Evolutionary conservation across 2,797 vertebrate species (phyloP).

Genomic region (Octomys mimax): DNA sequence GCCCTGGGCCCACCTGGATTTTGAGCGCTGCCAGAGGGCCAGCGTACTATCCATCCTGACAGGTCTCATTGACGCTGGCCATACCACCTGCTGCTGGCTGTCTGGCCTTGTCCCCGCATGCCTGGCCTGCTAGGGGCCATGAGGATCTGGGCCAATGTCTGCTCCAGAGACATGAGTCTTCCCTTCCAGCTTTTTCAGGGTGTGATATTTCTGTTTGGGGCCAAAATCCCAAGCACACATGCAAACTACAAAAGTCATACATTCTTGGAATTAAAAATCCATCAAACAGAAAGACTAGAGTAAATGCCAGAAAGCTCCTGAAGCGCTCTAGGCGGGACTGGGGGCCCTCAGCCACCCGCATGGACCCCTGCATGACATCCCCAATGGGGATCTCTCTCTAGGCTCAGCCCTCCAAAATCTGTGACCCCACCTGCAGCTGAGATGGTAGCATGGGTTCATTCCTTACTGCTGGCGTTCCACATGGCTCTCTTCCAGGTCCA

Average conservation of each 20-base stretch:
- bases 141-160: conserved; percentile 90
- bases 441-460: not conserved
- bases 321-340: too few relatives aligned
- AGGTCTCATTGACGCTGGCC: not conserved
- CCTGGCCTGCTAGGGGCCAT: conserved; percentile 88
- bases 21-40: conserved; percentile 88
- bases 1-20: conserved; percentile 83
- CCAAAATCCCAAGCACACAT: not conserved
- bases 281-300: not conserved
- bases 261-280: not conserved
- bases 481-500: not conserved
- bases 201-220: not conserved
- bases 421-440: not conserved
- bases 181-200: not conserved
- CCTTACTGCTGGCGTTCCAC: not conserved
- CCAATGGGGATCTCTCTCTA: too few relatives aligned
- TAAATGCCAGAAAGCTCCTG: too few relatives aligned
- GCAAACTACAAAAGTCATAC: not conserved
- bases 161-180: conserved; percentile 77
- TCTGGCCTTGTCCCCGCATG: not conserved
- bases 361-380: too few relatives aligned
- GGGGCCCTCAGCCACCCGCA: too few relatives aligned
- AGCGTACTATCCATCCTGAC: not conserved
- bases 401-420: not conserved
- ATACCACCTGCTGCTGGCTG: not conserved